Evolutionary conservation across 2,113 vertebrate species (phyloP).

Genomic region (Anolis carolinensis): DNA sequence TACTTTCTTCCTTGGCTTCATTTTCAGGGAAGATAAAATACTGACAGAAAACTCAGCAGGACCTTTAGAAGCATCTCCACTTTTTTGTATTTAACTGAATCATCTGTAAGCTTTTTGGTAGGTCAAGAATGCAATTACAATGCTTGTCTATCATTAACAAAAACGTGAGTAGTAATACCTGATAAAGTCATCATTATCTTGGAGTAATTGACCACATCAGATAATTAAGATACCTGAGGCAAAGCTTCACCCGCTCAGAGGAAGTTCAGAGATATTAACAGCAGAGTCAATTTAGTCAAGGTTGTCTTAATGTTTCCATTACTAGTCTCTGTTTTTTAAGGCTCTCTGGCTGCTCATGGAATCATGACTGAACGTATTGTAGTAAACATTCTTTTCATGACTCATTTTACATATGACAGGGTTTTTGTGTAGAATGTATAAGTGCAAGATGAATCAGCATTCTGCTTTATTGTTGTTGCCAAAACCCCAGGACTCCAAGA

Average conservation of each 20-base stretch:
- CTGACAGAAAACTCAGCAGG: constrained; percentile 9
- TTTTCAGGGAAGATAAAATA: constrained; percentile 29
- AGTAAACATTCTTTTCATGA: background rate
- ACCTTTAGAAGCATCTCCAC: background rate
- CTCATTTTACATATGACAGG: constrained; percentile 1
- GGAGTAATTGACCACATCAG: constrained; percentile 77
- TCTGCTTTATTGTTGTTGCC: too few species aligned
- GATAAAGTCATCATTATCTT: constrained; percentile 76
- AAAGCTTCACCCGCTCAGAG: constrained; percentile 66
- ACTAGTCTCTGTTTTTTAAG: constrained; percentile 50
- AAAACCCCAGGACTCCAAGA: too few species aligned
- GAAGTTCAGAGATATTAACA: constrained; percentile 70
- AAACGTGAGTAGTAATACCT: constrained; percentile 71
- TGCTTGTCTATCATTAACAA: constrained; percentile 67
- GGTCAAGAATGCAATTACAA: constrained; percentile 74
- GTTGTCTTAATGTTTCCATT: constrained; percentile 63
- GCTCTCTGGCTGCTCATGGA: constrained; percentile 44
- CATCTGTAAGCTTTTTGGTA: constrained; percentile 73
- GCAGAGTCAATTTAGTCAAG: constrained; percentile 54
- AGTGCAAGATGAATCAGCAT: too few species aligned
- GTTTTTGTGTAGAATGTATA: too few species aligned
- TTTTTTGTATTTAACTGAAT: constrained; percentile 62
- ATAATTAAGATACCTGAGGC: constrained; percentile 76
- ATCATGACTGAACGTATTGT: background rate
- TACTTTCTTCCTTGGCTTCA: background rate